Percentiles rank a stretch among this genome's conserved stretches.
phyloP scores from a whole-genome alignment of 23 tunicate species.

The Botrylloides violaceus region DNA sequence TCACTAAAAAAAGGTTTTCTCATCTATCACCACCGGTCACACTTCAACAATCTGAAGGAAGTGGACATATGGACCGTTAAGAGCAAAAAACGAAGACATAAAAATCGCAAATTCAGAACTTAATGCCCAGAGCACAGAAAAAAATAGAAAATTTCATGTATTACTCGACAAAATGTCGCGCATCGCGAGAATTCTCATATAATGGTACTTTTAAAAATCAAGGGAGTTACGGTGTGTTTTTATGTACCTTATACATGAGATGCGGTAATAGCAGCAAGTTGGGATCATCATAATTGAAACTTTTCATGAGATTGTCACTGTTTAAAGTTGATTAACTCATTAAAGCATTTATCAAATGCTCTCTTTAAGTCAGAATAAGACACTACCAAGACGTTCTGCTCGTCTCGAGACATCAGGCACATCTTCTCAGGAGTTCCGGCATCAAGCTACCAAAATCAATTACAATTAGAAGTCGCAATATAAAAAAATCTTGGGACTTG shows the following conservation, averaged over 20 bases:
- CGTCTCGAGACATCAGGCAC: slow-evolving; percentile 90
- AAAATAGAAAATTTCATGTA: neutral
- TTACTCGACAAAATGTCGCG: neutral
- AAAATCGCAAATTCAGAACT: neutral
- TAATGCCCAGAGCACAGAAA: neutral
- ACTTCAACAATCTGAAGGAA: no score
- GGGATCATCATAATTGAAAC: neutral
- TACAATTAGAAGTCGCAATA: neutral
- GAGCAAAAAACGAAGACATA: neutral
- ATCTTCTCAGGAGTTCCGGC: slow-evolving; percentile 87
- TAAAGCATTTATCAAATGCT: slow-evolving; percentile 74
- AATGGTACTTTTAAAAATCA: neutral
- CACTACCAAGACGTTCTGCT: slow-evolving; percentile 90
- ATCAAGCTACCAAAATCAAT: slow-evolving; percentile 48
- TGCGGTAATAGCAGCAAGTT: neutral
- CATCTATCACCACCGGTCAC: neutral
- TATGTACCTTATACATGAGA: neutral
- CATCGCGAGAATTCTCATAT: neutral
- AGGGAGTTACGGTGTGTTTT: neutral
- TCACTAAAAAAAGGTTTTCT: neutral
- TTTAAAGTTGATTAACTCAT: slow-evolving; percentile 35
- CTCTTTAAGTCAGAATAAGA: slow-evolving; percentile 88
- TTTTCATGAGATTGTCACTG: neutral
- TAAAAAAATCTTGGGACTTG: neutral
- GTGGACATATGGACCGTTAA: neutral